Evolutionary conservation across 2,797 vertebrate genomes (phyloP).

Genomic region (Platyrinchus mystaceus): DNA sequence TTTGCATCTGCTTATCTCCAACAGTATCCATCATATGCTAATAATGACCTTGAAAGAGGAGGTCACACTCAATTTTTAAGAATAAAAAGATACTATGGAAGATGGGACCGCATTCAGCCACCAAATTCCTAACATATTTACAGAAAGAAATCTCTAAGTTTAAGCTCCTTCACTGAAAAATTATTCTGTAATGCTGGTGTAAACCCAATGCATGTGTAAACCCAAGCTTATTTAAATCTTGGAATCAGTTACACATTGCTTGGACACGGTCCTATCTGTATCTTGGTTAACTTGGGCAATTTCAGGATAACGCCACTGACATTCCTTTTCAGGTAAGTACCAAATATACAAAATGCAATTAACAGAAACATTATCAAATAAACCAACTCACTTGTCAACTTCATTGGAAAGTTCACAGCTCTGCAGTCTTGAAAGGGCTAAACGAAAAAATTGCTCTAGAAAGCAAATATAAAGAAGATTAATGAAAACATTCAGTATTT

Average conservation of each 20-base stretch:
- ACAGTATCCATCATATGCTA: neutral
- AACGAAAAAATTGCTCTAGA: slow-evolving; percentile 71
- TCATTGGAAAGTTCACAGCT: slow-evolving; percentile 71
- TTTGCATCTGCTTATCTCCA: neutral
- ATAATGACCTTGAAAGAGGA: neutral
- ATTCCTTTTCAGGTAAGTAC: neutral
- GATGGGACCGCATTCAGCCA: neutral
- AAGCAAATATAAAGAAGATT: slow-evolving; percentile 30
- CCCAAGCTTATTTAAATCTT: neutral
- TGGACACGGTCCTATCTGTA: neutral
- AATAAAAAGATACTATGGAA: neutral
- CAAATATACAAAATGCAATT: neutral
- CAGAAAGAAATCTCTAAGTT: neutral
- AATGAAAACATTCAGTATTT: neutral
- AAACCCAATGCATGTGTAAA: neutral
- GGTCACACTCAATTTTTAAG: neutral
- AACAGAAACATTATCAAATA: neutral
- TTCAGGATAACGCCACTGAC: neutral
- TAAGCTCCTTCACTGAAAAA: neutral
- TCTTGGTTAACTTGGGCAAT: neutral
- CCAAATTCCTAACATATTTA: neutral
- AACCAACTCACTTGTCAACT: slow-evolving; percentile 70
- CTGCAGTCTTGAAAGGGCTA: slow-evolving; percentile 73
- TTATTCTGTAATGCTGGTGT: neutral
- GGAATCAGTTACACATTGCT: neutral